A percentile compares a stretch with the other conserved stretches of the same genome.
Evolutionary conservation across 2,888 invertebrate species (phyloP).

Genomic region (Achlya flavicornis): DNA sequence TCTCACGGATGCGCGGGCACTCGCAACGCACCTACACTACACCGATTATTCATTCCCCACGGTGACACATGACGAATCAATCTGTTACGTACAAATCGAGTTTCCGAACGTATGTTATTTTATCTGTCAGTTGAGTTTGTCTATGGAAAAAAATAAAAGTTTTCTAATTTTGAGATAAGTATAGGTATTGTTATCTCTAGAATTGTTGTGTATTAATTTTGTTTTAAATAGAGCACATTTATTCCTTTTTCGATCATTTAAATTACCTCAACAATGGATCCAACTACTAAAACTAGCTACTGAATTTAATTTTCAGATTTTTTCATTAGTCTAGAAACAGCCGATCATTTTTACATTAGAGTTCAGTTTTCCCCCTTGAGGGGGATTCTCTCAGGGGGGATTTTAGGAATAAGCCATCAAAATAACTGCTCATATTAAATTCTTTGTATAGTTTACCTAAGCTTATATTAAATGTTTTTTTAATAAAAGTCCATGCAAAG

Average conservation of each 20-base stretch:
- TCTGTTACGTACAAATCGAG: constrained; percentile 66
- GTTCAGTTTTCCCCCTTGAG: no score
- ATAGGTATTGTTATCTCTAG: no score
- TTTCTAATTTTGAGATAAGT: constrained; percentile 3
- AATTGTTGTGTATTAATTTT: neutral
- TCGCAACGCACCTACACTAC: constrained; percentile 3
- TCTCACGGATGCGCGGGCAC: constrained; percentile 44
- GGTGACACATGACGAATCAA: constrained; percentile 82
- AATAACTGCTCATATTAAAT: no score
- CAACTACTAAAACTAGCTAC: no score
- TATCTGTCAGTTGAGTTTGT: constrained; percentile 9
- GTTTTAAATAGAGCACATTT: neutral
- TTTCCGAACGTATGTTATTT: constrained; percentile 13
- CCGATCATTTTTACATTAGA: no score
- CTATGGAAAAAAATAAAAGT: neutral
- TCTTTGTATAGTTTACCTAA: no score
- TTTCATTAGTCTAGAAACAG: no score
- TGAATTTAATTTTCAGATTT: no score
- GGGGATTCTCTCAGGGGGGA: no score
- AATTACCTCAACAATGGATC: no score
- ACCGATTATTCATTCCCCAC: constrained; percentile 79
- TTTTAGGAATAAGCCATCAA: no score
- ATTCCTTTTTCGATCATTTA: neutral
- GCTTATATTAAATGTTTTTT: no score
- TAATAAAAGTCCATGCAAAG: neutral